Percentiles rank a stretch among this genome's conserved stretches.
Evolutionary conservation across 2,113 vertebrate species (phyloP).

Genomic region (Isichthys henryi): DNA sequence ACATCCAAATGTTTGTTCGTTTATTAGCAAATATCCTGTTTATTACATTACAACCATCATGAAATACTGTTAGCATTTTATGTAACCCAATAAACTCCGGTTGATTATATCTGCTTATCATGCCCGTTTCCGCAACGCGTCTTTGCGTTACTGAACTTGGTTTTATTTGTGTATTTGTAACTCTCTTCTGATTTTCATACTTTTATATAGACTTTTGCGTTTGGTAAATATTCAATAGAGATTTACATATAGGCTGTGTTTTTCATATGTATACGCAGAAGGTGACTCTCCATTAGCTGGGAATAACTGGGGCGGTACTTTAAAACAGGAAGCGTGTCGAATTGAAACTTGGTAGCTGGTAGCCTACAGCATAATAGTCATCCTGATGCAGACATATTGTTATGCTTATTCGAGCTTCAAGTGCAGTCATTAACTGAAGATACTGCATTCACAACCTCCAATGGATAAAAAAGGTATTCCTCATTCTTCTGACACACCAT

Average conservation of each 20-base stretch:
- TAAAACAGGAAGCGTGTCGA: neutral
- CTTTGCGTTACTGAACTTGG: neutral
- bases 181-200: neutral
- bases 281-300: neutral
- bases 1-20: neutral
- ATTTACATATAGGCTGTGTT: neutral
- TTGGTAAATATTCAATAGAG: neutral
- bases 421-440: neutral
- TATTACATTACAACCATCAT: neutral
- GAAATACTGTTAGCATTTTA: neutral
- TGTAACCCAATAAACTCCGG: too few relatives aligned
- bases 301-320: neutral
- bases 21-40: neutral
- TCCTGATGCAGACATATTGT: neutral
- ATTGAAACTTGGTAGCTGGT: neutral
- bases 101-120: too few relatives aligned
- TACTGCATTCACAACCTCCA: neutral
- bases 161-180: neutral
- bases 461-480: neutral
- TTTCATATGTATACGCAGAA: neutral
- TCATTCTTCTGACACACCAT: neutral
- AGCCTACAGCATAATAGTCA: neutral
- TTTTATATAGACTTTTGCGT: neutral
- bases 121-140: neutral
- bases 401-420: neutral